Evolutionary conservation across 2,797 vertebrate genomes (phyloP), one percentile per base, ranked within the genome.

Genomic region (Oryzias dopingdopingensis): DNA sequence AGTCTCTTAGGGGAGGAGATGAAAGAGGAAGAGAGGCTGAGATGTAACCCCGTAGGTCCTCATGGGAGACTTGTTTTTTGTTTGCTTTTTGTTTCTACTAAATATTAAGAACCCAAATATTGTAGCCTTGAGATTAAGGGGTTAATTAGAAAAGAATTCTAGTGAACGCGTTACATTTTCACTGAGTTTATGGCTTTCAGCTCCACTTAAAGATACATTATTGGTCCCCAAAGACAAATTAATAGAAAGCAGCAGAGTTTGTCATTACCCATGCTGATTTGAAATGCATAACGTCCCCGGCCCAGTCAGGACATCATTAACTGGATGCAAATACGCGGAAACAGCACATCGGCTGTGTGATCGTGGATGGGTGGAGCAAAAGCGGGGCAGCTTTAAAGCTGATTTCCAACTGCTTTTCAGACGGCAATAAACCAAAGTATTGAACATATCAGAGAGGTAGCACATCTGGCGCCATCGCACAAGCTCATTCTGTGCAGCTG

Each of bases 1-100:
- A 73, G 50, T 70, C 58, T 84, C 86, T 59, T 62, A 2, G 61
- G 76, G 70, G 70, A 79, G 71, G 64, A 52, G 50, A 82, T 86
- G 79, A 88, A 87, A 88, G 83, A 53, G 53, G 51, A 6, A 32
- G 32, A 52, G 57, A 67, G 65, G 73, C 67, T 62, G 26, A 63
- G 62, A 80, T 68, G 69, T 61, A 71, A 55, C 65, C 42, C 59
- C 62, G 44, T 64, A 10, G 23, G 49, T 52, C 63, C 76, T 59
- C 70, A 13, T 49, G 52, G 71, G 77, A 77, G 18, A 41, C 44
- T 70, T 47, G 45, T 40, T 40, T 37, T 41, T 43, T 13, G 6
- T 23, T 22, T 46, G 64, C 67, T 62, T 47, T 26, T 49, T 17
- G 0, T 76, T 76, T 82, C 57, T 66, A 76, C 80, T 54, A 59